Evolutionary conservation across 2,888 invertebrate genomes (phyloP).

Genomic region (Acheta domesticus): DNA sequence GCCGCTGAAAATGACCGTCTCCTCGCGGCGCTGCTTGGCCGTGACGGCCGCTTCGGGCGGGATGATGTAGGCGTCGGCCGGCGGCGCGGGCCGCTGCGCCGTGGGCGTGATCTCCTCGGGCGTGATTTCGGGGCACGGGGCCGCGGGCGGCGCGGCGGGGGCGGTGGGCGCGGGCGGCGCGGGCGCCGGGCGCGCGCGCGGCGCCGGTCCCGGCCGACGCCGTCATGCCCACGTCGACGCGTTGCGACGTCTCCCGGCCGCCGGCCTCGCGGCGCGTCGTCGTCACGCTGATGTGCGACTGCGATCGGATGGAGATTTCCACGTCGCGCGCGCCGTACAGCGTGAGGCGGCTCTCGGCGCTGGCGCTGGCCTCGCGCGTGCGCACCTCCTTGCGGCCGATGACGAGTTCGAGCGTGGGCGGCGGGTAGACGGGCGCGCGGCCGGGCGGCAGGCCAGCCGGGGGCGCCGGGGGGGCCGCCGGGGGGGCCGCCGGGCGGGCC

Average conservation of each 20-base stretch:
- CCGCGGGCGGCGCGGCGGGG: constrained; percentile 44
- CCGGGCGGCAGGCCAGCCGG: constrained; percentile 42
- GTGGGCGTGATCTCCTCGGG: constrained; percentile 42
- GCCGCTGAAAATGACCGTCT: constrained; percentile 53
- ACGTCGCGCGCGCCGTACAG: constrained; percentile 54
- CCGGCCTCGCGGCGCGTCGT: constrained; percentile 49
- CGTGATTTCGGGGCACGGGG: constrained; percentile 41
- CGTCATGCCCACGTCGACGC: constrained; percentile 50
- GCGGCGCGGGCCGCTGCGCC: constrained; percentile 39
- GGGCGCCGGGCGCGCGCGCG: constrained; percentile 49
- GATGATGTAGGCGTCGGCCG: constrained; percentile 47
- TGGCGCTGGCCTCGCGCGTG: constrained; percentile 53
- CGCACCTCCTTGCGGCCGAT: constrained; percentile 55
- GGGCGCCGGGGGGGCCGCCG: constrained; percentile 45
- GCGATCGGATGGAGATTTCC: constrained; percentile 55
- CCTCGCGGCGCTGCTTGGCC: constrained; percentile 49
- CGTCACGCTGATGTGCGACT: constrained; percentile 54
- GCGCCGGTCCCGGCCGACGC: constrained; percentile 49
- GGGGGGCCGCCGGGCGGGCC: constrained; percentile 36
- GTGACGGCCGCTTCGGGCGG: constrained; percentile 41
- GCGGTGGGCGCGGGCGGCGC: constrained; percentile 50
- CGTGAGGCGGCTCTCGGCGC: constrained; percentile 54
- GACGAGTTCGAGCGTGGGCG: constrained; percentile 51
- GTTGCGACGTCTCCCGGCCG: constrained; percentile 50
- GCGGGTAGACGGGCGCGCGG: constrained; percentile 32